These are phyloP conservation scores for Psylliodes chrysocephalus DNA, from an alignment of 2,888 invertebrate species.

Conservation along the genomic window DNA sequence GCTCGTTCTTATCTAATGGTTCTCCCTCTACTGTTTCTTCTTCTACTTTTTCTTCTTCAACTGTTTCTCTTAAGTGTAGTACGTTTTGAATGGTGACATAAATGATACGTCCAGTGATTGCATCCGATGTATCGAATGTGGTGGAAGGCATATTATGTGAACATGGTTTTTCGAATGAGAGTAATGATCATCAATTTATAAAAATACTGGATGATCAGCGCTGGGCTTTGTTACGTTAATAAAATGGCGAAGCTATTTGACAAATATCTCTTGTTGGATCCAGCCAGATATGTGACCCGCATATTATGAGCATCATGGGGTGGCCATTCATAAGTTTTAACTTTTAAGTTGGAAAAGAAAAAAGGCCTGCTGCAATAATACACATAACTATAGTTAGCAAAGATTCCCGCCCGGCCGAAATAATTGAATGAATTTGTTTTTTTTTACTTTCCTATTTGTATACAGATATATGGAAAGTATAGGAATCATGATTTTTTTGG, in stretches of 20 bases:
- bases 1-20: no score
- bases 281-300: conserved; percentile 39
- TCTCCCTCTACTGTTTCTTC: no score
- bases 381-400: no score
- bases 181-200: conserved; percentile 26
- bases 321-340: no score
- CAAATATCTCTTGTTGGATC: conserved; percentile 53
- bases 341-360: no score
- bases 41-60: no score
- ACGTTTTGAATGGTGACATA: background rate
- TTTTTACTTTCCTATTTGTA: no score
- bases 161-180: conserved; percentile 12
- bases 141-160: background rate
- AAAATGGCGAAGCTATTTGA: conserved; percentile 53
- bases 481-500: no score
- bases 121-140: background rate
- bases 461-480: no score
- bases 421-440: no score
- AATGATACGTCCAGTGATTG: background rate
- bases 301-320: background rate
- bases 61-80: background rate
- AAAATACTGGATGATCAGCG: conserved; percentile 40
- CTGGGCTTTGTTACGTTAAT: conserved; percentile 29
- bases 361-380: no score
- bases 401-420: no score